These are phyloP conservation scores for Luidia sarsii DNA, from an alignment of 53 echinoderm and acorn worm genomes.

Conservation along the genomic window DNA sequence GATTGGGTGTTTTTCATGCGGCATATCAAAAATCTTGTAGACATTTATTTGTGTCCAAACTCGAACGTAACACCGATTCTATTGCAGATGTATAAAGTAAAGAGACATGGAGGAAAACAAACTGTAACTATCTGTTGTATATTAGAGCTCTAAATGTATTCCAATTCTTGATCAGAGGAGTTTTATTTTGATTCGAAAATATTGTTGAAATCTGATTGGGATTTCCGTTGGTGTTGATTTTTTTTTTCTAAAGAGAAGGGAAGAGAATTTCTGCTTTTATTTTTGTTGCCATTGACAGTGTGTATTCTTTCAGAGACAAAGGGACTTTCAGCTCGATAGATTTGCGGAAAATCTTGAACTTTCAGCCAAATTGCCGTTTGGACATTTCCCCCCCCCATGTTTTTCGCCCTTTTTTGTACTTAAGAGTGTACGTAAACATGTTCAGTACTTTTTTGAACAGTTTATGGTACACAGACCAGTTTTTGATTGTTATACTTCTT, in stretches of 20 bases:
- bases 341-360: not conserved
- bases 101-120: not conserved
- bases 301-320: not conserved
- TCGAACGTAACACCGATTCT: too few species aligned
- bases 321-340: too few species aligned
- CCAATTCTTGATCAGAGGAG: conserved; percentile 18
- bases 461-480: too few species aligned
- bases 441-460: too few species aligned
- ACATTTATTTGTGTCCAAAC: too few species aligned
- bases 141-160: conserved; percentile 44
- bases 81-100: conserved; percentile 18
- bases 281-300: not conserved
- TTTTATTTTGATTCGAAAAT: conserved; percentile 43
- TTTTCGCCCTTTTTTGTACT: too few species aligned
- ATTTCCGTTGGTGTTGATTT: conserved; percentile 5
- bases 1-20: too few species aligned
- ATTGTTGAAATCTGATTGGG: not conserved
- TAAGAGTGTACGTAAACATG: too few species aligned
- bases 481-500: too few species aligned
- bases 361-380: too few species aligned
- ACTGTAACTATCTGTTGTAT: conserved; percentile 29
- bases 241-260: not conserved
- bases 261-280: conserved; percentile 6
- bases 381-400: too few species aligned
- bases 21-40: too few species aligned